Conservation (phyloP, 1,140 invertebrate species). For the Gryllus bimaculatus region DNA sequence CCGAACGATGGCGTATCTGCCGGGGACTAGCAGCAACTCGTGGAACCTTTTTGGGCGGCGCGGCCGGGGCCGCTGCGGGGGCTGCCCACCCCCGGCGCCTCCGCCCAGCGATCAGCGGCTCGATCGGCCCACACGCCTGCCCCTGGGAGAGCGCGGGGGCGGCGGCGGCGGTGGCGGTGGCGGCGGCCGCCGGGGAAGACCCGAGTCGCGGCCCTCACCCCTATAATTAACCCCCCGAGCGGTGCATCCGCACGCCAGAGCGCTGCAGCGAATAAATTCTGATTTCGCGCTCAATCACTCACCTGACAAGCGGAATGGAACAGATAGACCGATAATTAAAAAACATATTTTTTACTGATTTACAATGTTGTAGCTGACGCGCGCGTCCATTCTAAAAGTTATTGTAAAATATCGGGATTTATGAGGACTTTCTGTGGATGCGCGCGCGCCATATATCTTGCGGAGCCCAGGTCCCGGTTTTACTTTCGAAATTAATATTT, state of each 20-base stretch:
- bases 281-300: not conserved
- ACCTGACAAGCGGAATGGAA: constrained; percentile 3
- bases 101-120: no score
- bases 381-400: not conserved
- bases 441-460: not conserved
- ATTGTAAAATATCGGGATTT: constrained; percentile 5
- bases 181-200: not conserved
- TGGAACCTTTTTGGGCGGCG: not conserved
- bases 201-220: not conserved
- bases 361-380: constrained; percentile 3
- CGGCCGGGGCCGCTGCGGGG: no score
- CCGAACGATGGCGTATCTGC: no score
- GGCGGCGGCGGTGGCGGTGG: no score
- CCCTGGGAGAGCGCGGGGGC: no score
- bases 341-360: constrained; percentile 6
- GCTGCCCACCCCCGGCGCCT: no score
- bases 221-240: not conserved
- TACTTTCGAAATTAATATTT: constrained; percentile 1
- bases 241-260: not conserved
- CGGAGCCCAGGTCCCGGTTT: not conserved
- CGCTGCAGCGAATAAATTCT: not conserved
- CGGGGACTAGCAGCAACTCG: no score
- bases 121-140: not conserved
- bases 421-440: not conserved
- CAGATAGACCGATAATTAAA: constrained; percentile 5